A percentile compares a stretch with the other conserved stretches of the same genome.
Conservation (phyloP, 2,797 vertebrate genomes). For the Knipowitschia caucasica region DNA sequence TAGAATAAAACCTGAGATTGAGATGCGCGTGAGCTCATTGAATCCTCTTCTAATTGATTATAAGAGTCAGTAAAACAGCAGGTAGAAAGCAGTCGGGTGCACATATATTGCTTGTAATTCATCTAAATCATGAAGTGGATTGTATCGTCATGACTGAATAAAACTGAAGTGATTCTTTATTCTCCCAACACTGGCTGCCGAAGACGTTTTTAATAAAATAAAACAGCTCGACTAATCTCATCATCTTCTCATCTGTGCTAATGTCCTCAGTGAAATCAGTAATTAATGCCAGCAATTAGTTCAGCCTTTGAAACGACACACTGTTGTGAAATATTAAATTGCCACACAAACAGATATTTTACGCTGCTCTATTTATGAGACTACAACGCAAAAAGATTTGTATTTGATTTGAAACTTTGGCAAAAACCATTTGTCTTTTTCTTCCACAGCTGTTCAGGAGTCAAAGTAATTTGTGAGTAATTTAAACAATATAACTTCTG, state of each 20-base stretch:
- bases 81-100: background rate
- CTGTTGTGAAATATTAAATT: conserved; percentile 48
- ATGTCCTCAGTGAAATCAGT: conserved; percentile 45
- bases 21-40: no score
- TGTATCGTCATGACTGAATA: background rate
- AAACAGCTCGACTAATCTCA: conserved; percentile 48
- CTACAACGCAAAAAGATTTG: conserved; percentile 1
- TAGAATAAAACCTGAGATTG: no score
- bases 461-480: background rate
- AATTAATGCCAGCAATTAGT: conserved; percentile 54
- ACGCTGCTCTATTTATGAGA: conserved; percentile 17
- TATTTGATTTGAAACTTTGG: conserved; percentile 30
- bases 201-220: conserved; percentile 29
- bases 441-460: conserved; percentile 14
- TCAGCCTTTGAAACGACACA: conserved; percentile 42
- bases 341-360: conserved; percentile 35
- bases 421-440: conserved; percentile 25
- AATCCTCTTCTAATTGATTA: no score
- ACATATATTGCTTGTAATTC: background rate
- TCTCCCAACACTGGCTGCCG: conserved; percentile 8
- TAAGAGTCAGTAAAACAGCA: background rate
- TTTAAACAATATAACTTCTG: no score
- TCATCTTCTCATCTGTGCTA: conserved; percentile 42
- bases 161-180: background rate
- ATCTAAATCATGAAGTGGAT: background rate